Evolutionary conservation across 2,113 vertebrate genomes (phyloP).

Genomic region (Carollia perspicillata): DNA sequence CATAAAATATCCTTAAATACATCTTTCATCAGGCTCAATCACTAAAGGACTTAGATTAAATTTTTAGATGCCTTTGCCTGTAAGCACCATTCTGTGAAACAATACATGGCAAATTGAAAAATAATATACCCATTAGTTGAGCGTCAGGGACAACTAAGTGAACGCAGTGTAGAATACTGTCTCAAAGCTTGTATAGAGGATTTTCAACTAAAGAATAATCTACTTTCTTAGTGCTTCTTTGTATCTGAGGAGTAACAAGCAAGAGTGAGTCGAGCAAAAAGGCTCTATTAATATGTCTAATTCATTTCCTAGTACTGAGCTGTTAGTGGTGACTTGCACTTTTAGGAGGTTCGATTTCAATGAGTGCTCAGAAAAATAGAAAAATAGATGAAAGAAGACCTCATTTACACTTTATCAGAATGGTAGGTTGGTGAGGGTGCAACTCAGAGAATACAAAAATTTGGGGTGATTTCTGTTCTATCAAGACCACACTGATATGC

Average conservation of each 20-base stretch:
- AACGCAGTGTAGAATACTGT: background rate
- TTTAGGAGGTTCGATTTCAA: background rate
- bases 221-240: background rate
- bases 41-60: background rate
- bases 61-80: background rate
- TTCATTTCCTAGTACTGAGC: background rate
- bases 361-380: background rate
- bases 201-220: background rate
- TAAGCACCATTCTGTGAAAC: background rate
- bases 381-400: background rate
- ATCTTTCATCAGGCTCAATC: background rate
- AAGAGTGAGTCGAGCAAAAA: background rate
- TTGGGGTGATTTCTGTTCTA: background rate
- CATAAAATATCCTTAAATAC: constrained; percentile 27
- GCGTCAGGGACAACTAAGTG: background rate
- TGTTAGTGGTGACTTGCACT: background rate
- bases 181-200: background rate
- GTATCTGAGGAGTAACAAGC: background rate
- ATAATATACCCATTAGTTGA: background rate
- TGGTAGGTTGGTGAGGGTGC: background rate
- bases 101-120: constrained; percentile 21
- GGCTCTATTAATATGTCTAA: background rate
- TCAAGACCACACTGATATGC: background rate
- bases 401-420: background rate
- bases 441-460: background rate